Evolutionary conservation across 1,140 invertebrate species (phyloP).

Genomic region (Armadillidium nasatum): DNA sequence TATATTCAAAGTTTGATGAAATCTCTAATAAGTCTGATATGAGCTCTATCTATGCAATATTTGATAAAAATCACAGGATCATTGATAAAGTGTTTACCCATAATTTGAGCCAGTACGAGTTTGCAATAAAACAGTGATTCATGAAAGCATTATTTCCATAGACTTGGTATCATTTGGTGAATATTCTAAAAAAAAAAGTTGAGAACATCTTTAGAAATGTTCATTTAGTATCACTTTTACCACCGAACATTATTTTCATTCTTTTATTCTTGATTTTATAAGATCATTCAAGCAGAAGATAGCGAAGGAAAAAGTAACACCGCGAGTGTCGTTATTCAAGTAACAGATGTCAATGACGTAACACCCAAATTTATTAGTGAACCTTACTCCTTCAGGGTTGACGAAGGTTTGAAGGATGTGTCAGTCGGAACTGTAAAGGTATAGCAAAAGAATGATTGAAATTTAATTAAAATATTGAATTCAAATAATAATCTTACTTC

Average conservation of each 20-base stretch:
- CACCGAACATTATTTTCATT: background rate
- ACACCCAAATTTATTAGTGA: conserved; percentile 64
- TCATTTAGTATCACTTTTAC: background rate
- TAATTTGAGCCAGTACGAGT: no score
- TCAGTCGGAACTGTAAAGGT: conserved; percentile 74
- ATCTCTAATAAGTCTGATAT: no score
- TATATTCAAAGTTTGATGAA: no score
- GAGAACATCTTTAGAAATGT: background rate
- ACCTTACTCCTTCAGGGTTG: conserved; percentile 79
- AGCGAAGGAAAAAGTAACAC: conserved; percentile 72
- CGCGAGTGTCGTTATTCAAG: conserved; percentile 77
- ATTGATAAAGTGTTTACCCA: no score
- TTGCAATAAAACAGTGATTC: no score
- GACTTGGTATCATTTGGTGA: no score
- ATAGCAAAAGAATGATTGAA: conserved; percentile 38
- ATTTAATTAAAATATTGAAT: no score
- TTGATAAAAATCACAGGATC: no score
- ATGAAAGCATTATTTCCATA: no score
- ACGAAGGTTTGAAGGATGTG: conserved; percentile 67
- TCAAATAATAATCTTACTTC: no score
- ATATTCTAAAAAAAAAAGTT: no score
- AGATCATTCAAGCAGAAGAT: conserved; percentile 79
- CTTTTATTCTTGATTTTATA: conserved; percentile 44
- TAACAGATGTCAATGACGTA: conserved; percentile 86
- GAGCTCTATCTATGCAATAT: no score